Evolutionary conservation across 2,797 vertebrate genomes (phyloP).

Genomic region (Megalops cyprinoides): DNA sequence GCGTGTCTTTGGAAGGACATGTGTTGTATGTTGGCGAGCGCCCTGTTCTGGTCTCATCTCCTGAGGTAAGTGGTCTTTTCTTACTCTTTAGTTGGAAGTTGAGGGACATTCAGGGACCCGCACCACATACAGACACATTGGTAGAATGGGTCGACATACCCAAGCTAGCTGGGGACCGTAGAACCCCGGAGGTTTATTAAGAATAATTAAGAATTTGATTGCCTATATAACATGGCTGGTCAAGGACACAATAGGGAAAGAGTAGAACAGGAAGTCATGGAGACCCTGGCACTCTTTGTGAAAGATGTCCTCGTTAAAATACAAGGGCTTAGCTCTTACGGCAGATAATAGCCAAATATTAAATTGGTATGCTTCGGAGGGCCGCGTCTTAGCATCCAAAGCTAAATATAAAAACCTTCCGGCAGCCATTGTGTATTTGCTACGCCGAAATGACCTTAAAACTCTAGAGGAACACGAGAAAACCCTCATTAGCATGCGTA

Average conservation of each 20-base stretch:
- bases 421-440: background rate
- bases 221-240: slow-evolving; percentile 9
- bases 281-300: too few relatives aligned
- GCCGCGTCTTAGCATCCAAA: background rate
- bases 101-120: background rate
- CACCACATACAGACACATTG: background rate
- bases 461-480: background rate
- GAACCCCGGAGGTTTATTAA: background rate
- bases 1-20: too few relatives aligned
- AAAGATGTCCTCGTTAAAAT: too few relatives aligned
- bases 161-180: background rate
- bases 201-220: too few relatives aligned
- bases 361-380: background rate
- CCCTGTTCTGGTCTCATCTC: too few relatives aligned
- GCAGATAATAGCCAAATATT: background rate
- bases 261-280: background rate
- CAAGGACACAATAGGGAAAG: background rate
- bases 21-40: too few relatives aligned
- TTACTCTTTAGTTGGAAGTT: background rate
- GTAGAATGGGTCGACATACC: slow-evolving; percentile 7
- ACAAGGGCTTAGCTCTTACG: background rate
- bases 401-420: background rate
- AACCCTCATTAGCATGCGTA: background rate
- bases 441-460: background rate
- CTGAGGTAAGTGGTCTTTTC: too few relatives aligned